Evolutionary conservation across 2,797 vertebrate genomes (phyloP).

Genomic region (Bradypus variegatus): DNA sequence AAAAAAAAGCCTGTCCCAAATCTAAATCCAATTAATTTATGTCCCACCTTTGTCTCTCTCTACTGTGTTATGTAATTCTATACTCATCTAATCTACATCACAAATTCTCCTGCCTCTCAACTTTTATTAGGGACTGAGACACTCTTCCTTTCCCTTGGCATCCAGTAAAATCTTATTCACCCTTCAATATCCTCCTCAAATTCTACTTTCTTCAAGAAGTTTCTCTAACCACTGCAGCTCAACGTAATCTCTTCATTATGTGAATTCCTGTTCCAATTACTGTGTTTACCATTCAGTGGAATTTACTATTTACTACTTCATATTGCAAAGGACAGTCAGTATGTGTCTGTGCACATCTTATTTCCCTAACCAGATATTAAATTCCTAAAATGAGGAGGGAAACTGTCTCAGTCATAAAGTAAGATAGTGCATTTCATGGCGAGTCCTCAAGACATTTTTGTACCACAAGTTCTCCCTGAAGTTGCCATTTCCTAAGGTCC

Average conservation of each 20-base stretch:
- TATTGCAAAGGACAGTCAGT: neutral
- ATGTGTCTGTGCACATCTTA: neutral
- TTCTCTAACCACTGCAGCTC: neutral
- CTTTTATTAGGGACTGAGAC: neutral
- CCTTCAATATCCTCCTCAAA: neutral
- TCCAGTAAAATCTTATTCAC: neutral
- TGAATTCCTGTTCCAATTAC: neutral
- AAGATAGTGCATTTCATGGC: neutral
- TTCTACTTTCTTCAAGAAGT: neutral
- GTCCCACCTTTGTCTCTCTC: neutral
- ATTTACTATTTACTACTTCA: neutral
- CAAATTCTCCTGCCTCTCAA: slow-evolving; percentile 8
- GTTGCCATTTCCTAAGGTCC: neutral
- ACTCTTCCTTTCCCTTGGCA: neutral
- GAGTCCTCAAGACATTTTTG: slow-evolving; percentile 13
- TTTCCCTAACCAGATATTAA: neutral
- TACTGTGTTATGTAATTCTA: neutral
- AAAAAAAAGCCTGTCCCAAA: neutral
- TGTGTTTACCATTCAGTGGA: neutral
- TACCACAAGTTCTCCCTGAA: neutral
- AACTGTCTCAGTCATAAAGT: neutral
- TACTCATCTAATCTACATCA: neutral
- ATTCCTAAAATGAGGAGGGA: neutral
- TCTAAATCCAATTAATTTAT: neutral
- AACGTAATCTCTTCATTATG: neutral